phyloP scores from a whole-genome alignment of 2,888 invertebrate species.

The Panorpa germanica region DNA sequence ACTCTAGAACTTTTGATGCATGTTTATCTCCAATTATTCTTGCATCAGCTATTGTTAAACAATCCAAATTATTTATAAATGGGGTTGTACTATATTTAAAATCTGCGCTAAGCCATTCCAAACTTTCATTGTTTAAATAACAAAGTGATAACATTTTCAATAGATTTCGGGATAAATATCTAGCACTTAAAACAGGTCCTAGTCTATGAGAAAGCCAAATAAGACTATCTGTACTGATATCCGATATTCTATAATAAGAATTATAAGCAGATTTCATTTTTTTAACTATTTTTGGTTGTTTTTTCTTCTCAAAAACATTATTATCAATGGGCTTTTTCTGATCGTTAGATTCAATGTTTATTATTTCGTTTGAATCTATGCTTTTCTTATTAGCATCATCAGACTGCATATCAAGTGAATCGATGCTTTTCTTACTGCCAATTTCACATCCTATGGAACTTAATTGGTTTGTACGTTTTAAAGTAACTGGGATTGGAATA shows the following conservation, averaged over 20 bases:
- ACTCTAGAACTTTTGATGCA: slow-evolving; percentile 74
- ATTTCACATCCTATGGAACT: slow-evolving; percentile 41
- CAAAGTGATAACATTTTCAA: slow-evolving; percentile 87
- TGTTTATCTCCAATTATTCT: slow-evolving; percentile 60
- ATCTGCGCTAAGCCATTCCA: slow-evolving; percentile 25
- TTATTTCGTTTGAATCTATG: no score
- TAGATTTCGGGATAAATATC: slow-evolving; percentile 77
- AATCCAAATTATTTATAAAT: slow-evolving; percentile 31
- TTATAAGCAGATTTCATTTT: no score
- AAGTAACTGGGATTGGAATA: slow-evolving; percentile 14
- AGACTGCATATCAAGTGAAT: slow-evolving; percentile 21
- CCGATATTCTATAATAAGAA: slow-evolving; percentile 50
- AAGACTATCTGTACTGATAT: slow-evolving; percentile 73
- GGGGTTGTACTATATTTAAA: no score
- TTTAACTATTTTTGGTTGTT: slow-evolving; percentile 10
- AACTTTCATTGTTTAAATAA: slow-evolving; percentile 69
- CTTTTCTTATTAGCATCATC: slow-evolving; percentile 4
- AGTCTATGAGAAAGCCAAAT: slow-evolving; percentile 86
- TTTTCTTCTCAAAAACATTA: slow-evolving; percentile 10
- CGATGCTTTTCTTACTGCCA: slow-evolving; percentile 35
- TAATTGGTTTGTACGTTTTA: slow-evolving; percentile 25
- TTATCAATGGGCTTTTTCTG: slow-evolving; percentile 8
- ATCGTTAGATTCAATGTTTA: no score
- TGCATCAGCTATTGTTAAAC: slow-evolving; percentile 42
- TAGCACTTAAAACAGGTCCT: slow-evolving; percentile 85